phyloP scores from a whole-genome alignment of 2,113 vertebrate species.

The Eonycteris spelaea region DNA sequence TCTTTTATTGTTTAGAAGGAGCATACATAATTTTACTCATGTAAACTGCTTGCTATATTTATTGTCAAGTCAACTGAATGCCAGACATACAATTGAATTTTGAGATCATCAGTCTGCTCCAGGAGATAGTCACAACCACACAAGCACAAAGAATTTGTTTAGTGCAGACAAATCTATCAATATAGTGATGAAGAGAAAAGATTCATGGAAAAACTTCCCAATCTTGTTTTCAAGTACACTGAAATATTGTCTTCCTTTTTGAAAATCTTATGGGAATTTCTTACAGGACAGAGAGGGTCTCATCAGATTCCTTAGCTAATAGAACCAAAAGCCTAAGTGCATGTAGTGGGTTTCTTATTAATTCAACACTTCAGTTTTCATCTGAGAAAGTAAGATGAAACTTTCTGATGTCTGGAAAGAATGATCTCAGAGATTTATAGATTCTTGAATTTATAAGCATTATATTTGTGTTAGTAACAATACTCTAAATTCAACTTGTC shows the following conservation, averaged over 20 bases:
- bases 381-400: background rate
- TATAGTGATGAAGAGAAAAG: background rate
- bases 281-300: background rate
- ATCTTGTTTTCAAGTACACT: background rate
- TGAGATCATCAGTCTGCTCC: background rate
- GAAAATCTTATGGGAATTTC: background rate
- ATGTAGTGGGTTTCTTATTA: background rate
- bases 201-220: background rate
- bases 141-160: background rate
- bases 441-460: background rate
- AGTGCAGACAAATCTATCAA: background rate
- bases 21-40: background rate
- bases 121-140: background rate
- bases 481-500: background rate
- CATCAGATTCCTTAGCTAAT: background rate
- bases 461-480: background rate
- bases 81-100: constrained; percentile 29
- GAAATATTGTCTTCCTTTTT: background rate
- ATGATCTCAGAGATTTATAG: background rate
- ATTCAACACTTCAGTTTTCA: background rate
- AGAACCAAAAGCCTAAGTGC: background rate
- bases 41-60: constrained; percentile 6
- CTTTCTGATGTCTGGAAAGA: background rate
- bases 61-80: constrained; percentile 24
- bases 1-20: background rate